Evolutionary conservation across 2,888 invertebrate species (phyloP), one percentile per base, ranked within the genome.

Genomic region (Yponomeuta malinellus): DNA sequence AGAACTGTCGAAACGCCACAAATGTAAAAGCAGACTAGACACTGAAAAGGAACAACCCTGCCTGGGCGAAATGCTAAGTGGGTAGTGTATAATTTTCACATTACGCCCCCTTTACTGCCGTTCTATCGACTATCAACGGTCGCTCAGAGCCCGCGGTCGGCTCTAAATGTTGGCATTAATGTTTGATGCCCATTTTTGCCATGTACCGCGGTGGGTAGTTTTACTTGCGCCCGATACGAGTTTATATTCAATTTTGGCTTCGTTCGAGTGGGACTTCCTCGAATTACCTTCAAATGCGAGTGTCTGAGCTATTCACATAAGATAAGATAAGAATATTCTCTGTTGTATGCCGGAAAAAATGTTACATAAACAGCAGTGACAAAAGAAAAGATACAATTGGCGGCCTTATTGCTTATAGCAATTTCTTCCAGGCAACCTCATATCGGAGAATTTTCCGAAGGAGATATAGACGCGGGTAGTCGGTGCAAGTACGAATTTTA

Each of bases 81-180:
- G 73, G 72, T 79, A 83, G 87, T 85, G 90, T 86, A 90, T 90
- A 90, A 90, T 90, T 89, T 90, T 88, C 85, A 70, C 89, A 90
- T 91, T 90, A 90, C 79, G 81, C 81, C 82, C 79, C 82, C 84
- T 85, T 83, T 84, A 83, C 82, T 83, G 81, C 81, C 81, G 79
- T 82, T 87, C 86, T 85, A 89, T 90, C 83, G 89, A 81, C 88
- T 83, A 88, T 89, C 87, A 86, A 76, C 78, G 81, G 81, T 84
- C 84, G 83, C 87, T 88, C 84, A 86, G 88, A 89, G 84, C 85
- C 89, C 83, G 86, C 80, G 84, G 85, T 69, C 15, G 84, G 80
- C 82, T 85, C 79, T 78, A 81, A 89, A 89, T 90, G 88, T 86
- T 83, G 79, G 83, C 87, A 87, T 89, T 89, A 89, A 89, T 89